Base-by-base conservation (phyloP, 1,140 invertebrate genomes). In the Palaemon carinicauda region DNA sequence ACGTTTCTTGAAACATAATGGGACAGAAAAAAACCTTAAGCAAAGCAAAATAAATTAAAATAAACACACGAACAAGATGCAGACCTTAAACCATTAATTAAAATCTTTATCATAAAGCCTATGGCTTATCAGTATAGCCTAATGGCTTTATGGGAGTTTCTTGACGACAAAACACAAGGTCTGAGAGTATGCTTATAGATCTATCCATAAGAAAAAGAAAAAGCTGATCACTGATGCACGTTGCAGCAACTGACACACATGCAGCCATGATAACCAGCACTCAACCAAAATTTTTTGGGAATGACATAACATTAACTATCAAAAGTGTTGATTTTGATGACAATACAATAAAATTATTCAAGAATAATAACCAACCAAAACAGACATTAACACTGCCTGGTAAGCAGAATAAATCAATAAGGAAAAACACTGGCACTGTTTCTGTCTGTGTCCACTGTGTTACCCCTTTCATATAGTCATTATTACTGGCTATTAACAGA, bases 341-440 rank as follows among this genome's bases (percentile, higher is more conserved):
- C 74, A 86, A 80, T 86, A 73, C 84, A 86, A 79, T 51, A 86
- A 86, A 86, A 86, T 80, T 51, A 86, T 86, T 54, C 65, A 80
- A 86, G 84, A 86, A 86, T 80, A 86, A 86, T 86, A 86, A 86
- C 84, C 84, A 86, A 86, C 84, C 82, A 80, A 86, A 86, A 86
- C 84, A 86, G 52, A 86, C 84, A 86, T 86, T 86, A 86, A 86
- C 84, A 86, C 84, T 86, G 84, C 84, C 84, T 86, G 84, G 84
- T 71, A 86, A 86, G 84, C 84, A 86, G 84, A 86, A 86, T 86
- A 86, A 86, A 85, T 85, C 74, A 85, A 86, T 71, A 86, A 86
- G 84, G 65, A 86, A 86, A 86, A 86, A 80, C 84, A 86, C 84
- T 80, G 84, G 84, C 77, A 86, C 80, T 80, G 65, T 54, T 80